phyloP scores from a whole-genome alignment of 2,797 vertebrate species.

The Scyliorhinus canicula region DNA sequence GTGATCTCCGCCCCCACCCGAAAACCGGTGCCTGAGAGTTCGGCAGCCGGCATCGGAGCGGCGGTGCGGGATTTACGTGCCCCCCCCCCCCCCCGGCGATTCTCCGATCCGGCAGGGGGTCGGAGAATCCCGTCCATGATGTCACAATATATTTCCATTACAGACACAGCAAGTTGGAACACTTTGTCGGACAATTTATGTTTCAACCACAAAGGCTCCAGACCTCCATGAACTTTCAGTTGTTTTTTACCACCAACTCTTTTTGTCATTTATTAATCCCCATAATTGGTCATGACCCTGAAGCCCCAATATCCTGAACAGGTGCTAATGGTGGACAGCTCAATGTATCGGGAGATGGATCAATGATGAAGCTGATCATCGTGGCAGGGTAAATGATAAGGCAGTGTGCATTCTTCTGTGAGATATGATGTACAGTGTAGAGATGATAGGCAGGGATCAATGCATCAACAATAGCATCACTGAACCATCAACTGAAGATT shows the following conservation, averaged over 20 bases:
- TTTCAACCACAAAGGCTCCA: not conserved
- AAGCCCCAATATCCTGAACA: not conserved
- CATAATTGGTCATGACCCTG: not conserved
- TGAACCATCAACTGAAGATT: not conserved
- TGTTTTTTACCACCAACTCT: not conserved
- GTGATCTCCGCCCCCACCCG: too few relatives aligned
- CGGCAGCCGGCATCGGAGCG: too few relatives aligned
- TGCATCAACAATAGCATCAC: not conserved
- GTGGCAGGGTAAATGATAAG: not conserved
- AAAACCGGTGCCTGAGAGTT: too few relatives aligned
- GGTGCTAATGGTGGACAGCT: not conserved
- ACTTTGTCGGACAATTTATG: not conserved
- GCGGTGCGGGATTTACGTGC: too few relatives aligned
- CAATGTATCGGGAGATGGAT: not conserved
- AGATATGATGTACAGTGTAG: not conserved
- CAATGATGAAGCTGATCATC: not conserved
- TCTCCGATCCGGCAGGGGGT: too few relatives aligned
- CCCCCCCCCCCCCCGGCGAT: too few relatives aligned
- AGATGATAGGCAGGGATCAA: not conserved
- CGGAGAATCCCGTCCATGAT: too few relatives aligned
- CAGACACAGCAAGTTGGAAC: not conserved
- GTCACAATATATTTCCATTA: not conserved
- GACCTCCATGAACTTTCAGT: too few relatives aligned
- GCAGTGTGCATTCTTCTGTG: not conserved
- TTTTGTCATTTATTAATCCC: not conserved